Evolutionary conservation across 2,113 vertebrate species (phyloP).

Genomic region (Toxostoma redivivum): DNA sequence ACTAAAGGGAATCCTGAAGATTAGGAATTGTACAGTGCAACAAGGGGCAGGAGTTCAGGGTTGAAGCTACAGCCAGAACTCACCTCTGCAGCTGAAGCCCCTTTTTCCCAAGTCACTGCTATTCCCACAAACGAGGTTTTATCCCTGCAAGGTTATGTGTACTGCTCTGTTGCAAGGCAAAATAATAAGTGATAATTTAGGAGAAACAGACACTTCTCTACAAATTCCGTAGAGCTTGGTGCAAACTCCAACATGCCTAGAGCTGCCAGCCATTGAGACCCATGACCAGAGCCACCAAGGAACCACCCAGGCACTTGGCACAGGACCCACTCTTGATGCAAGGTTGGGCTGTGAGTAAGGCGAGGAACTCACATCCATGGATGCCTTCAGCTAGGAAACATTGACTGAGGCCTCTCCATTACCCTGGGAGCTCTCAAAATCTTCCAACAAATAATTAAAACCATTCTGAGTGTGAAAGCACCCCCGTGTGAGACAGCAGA

Average conservation of each 20-base stretch:
- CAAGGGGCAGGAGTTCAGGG: background rate
- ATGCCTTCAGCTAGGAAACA: conserved; percentile 48
- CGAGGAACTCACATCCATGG: background rate
- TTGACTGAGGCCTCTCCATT: background rate
- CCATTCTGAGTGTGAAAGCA: background rate
- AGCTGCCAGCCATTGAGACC: background rate
- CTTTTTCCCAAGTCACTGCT: background rate
- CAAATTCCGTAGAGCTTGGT: background rate
- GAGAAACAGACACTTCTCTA: background rate
- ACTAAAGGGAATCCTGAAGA: background rate
- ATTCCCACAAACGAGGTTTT: background rate
- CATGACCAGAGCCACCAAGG: background rate
- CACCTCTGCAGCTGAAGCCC: background rate
- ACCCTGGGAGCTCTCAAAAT: background rate
- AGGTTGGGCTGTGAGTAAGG: background rate
- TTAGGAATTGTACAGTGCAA: background rate
- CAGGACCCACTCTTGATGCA: background rate
- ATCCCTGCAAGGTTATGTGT: background rate
- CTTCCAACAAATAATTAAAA: conserved; percentile 32
- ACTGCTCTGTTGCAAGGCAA: background rate
- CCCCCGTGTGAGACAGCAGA: background rate
- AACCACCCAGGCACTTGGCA: conserved; percentile 38
- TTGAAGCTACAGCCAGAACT: background rate
- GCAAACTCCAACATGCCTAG: background rate
- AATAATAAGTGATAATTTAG: background rate